Evolutionary conservation across 2,113 vertebrate genomes (phyloP), one percentile per base, ranked within the genome.

Genomic region (Calidris pugnax): DNA sequence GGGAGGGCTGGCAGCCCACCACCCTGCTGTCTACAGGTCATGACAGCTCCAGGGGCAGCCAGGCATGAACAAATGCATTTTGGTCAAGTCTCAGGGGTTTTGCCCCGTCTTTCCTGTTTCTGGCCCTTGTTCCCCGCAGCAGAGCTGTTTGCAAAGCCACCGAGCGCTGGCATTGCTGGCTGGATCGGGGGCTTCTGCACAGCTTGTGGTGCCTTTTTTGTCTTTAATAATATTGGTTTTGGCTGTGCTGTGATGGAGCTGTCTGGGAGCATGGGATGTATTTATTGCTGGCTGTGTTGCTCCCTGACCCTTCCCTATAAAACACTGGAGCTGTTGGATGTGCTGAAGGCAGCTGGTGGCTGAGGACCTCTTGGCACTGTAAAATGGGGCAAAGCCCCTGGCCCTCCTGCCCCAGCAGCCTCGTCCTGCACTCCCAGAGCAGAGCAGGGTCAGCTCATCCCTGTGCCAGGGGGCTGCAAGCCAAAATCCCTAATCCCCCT

Each of bases 31-130:
- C 30, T 13, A 14, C 41, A 50, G 35, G 55, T 27, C 24, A 2
- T 6, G 39, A 59, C 67, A 73, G n/a, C 32, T 79, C 74, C 48
- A 24, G 32, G 18, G 30, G 24, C 50, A 71, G 12, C 22, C 0
- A 1, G 66, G 30, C 16, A 39, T 19, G 3, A 0, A 24, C 21
- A 66, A 35, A 75, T 0, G 1, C 4, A 0, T 68, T 68, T 60
- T 33, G 45, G 16, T 26, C 1, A 2, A 30, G n/a, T 22, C 57
- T 35, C 2, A 2, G 74, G 55, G 17, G 6, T 6, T 37, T 59
- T 10, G 3, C 23, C 45, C 16, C 4, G 0, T 9, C 5, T 2
- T 10, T 56, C 32, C 26, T 0, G 0, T 27, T 59, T 22, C 55
- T n/a, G 63, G 19, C 24, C 14, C 26, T 13, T 0, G 14, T 48